phyloP scores from a whole-genome alignment of 2,888 invertebrate genomes.

The Auanema freiburgensis region DNA sequence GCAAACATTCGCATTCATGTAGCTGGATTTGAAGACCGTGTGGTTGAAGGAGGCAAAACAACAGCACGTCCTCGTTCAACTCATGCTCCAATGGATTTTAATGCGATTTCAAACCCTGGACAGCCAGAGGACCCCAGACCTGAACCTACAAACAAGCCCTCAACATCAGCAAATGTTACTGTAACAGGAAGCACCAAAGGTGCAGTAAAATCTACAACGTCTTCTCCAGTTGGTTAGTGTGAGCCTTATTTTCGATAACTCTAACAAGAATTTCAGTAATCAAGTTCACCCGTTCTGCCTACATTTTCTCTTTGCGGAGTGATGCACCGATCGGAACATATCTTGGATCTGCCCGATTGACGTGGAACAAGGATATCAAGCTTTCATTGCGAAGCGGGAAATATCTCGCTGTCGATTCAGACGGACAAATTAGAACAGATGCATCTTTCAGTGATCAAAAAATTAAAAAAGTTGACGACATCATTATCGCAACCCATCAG shows the following conservation, averaged over 20 bases:
- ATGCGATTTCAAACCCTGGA: too few relatives aligned
- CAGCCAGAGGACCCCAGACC: neutral
- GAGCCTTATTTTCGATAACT: neutral
- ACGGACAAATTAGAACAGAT: constrained; percentile 28
- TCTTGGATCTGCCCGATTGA: constrained; percentile 25
- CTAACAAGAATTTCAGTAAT: constrained; percentile 6
- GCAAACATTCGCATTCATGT: constrained; percentile 36
- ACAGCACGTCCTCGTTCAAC: neutral
- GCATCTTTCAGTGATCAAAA: constrained; percentile 14
- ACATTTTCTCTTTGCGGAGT: constrained; percentile 15
- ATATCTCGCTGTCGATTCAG: constrained; percentile 22
- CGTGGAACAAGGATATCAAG: constrained; percentile 12
- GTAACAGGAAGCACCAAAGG: neutral
- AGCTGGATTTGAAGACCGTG: neutral
- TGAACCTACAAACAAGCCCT: neutral
- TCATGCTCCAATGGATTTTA: neutral
- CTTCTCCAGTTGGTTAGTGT: constrained; percentile 3
- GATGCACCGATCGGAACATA: constrained; percentile 29
- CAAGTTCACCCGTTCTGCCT: constrained; percentile 16
- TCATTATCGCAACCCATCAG: constrained; percentile 26
- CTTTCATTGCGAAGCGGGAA: constrained; percentile 12
- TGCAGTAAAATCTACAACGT: neutral
- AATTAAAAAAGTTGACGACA: constrained; percentile 26
- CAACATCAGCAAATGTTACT: too few relatives aligned
- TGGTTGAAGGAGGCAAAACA: neutral